Percentiles rank a stretch among this genome's conserved stretches.
These are phyloP conservation scores for Maniola hyperantus DNA, from an alignment of 2,888 invertebrate species.

Conservation along the genomic window DNA sequence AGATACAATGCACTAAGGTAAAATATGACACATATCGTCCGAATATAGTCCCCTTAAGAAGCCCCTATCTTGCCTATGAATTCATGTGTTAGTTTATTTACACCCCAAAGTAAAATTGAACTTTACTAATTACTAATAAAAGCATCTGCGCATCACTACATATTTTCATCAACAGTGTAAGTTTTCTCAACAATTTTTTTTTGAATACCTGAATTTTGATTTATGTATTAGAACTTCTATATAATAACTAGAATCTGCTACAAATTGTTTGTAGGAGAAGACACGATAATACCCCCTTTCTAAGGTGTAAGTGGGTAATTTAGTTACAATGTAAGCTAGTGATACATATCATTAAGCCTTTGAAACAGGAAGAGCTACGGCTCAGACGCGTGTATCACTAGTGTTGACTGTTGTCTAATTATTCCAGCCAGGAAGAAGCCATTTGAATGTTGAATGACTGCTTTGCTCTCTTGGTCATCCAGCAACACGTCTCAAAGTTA, in stretches of 20 bases:
- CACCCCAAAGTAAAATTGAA: too few species aligned
- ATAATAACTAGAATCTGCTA: background rate
- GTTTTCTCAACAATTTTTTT: too few species aligned
- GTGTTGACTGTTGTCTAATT: constrained; percentile 32
- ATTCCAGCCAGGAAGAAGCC: constrained; percentile 35
- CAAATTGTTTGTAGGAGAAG: background rate
- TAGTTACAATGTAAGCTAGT: constrained; percentile 11
- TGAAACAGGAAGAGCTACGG: constrained; percentile 27
- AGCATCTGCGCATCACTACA: too few species aligned
- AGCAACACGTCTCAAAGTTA: background rate
- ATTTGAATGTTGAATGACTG: constrained; percentile 33
- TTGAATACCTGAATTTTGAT: too few species aligned
- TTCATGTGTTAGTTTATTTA: background rate
- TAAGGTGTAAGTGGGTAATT: background rate
- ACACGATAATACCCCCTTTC: background rate
- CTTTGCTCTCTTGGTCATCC: constrained; percentile 32
- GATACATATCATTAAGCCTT: constrained; percentile 7
- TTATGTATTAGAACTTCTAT: background rate
- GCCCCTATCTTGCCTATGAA: too few species aligned
- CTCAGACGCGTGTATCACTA: constrained; percentile 25
- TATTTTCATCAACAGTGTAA: too few species aligned
- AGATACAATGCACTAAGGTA: too few species aligned
- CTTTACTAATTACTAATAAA: too few species aligned
- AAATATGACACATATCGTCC: too few species aligned
- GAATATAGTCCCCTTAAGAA: too few species aligned